Percentiles rank a stretch among this genome's conserved stretches.
phyloP scores from a whole-genome alignment of 1,140 invertebrate genomes.

The Pygmarrhopalites habei region DNA sequence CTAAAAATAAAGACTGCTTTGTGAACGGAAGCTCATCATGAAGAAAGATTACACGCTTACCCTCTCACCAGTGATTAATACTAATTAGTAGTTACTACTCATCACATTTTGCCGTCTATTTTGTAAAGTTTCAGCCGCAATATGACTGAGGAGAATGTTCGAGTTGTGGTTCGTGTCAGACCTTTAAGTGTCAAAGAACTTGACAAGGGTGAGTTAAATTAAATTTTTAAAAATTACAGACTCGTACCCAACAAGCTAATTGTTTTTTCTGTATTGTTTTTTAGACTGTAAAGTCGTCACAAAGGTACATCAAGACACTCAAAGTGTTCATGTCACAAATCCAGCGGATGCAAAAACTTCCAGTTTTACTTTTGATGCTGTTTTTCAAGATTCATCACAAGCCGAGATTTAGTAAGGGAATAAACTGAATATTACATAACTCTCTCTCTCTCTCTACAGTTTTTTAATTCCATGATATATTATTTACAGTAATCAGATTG shows the following conservation, averaged over 20 bases:
- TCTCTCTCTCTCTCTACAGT: no score
- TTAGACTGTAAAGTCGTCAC: conserved; percentile 51
- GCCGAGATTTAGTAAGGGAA: conserved; percentile 66
- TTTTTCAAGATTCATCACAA: conserved; percentile 49
- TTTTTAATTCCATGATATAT: no score
- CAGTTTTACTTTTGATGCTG: conserved; percentile 60
- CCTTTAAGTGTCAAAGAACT: conserved; percentile 76
- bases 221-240: background rate
- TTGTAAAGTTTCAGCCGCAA: background rate
- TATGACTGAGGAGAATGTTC: conserved; percentile 49
- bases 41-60: no score
- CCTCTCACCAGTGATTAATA: no score
- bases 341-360: conserved; percentile 63
- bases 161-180: conserved; percentile 79
- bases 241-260: background rate
- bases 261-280: background rate
- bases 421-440: no score
- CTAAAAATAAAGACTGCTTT: no score
- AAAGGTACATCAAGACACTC: conserved; percentile 59
- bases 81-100: no score
- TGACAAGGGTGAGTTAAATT: conserved; percentile 43
- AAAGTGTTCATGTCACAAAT: conserved; percentile 67
- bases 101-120: no score
- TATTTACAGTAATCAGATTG: conserved; percentile 61
- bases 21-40: no score